Percentiles rank a stretch among this genome's conserved stretches.
phyloP scores from a whole-genome alignment of 1,140 invertebrate species.

The Psilanteris sp. region DNA sequence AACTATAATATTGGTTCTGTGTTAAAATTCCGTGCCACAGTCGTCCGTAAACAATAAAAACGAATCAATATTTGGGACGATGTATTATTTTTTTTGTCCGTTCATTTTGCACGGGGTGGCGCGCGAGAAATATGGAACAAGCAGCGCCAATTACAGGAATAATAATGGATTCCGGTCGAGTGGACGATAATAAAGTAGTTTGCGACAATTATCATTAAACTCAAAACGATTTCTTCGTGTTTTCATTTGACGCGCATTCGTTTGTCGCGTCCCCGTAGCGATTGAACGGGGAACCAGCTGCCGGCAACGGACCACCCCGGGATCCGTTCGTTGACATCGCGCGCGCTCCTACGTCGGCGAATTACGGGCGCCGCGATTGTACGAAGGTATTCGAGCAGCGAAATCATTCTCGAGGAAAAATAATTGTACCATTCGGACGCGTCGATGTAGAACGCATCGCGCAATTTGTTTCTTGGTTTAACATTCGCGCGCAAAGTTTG shows the following conservation, averaged over 20 bases:
- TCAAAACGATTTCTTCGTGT: slow-evolving; percentile 64
- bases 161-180: slow-evolving; percentile 62
- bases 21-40: too few species aligned
- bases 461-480: slow-evolving; percentile 53
- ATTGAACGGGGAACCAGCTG: slow-evolving; percentile 63
- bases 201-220: slow-evolving; percentile 69
- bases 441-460: slow-evolving; percentile 53
- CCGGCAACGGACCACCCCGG: slow-evolving; percentile 58
- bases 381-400: slow-evolving; percentile 72
- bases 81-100: too few species aligned
- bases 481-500: slow-evolving; percentile 38
- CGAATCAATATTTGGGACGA: too few species aligned
- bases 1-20: too few species aligned
- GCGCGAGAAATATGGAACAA: slow-evolving; percentile 35
- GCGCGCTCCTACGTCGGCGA: slow-evolving; percentile 44
- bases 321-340: slow-evolving; percentile 35
- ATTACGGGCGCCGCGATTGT: slow-evolving; percentile 67
- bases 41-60: too few species aligned
- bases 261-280: slow-evolving; percentile 63
- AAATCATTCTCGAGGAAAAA: slow-evolving; percentile 76
- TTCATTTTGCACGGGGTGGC: too few species aligned
- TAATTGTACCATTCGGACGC: slow-evolving; percentile 70
- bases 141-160: slow-evolving; percentile 51
- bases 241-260: slow-evolving; percentile 63
- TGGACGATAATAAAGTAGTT: slow-evolving; percentile 74